Evolutionary conservation across 2,797 vertebrate genomes (phyloP), one percentile per base, ranked within the genome.

Genomic region (Amazona ochrocephala): DNA sequence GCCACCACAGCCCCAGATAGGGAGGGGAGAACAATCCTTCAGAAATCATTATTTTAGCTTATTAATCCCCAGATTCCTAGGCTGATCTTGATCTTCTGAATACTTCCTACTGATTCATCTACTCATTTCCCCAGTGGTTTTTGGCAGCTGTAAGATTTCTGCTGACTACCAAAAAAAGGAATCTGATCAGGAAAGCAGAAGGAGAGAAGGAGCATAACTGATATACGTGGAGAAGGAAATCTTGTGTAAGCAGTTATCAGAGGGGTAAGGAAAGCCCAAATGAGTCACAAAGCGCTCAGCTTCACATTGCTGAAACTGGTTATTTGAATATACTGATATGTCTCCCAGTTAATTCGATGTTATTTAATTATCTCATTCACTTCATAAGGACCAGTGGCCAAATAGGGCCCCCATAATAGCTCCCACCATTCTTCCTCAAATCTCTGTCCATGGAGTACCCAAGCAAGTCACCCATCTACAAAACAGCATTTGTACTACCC

Each of bases 381-480:
- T 45, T 82, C 50, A 9, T 12, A 82, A 39, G 32, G 56, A 76
- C 41, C 50, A 41, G 74, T 14, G 37, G 41, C 51, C 44, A 51
- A 34, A 32, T 2, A 14, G 13, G 91, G n/a, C 17, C 8, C 48
- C 23, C 12, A 2, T 0, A 19, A 54, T 5, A 41, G 27, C 20
- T 68, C 54, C 22, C 24, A 62, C 23, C 30, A 21, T 24, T 58
- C 15, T 70, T 47, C 54, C 60, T 70, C 60, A 39, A 27, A 51
- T 2, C 2, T 30, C 7, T 1, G 66, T 18, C 32, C 0, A 8
- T 4, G 47, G 20, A n/a, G 24, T 10, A 42, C 9, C 13, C 8
- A 1, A 26, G 26, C 1, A 5, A 51, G 18, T 42, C 27, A 8
- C 32, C 47, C 20, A 3, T 5, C 32, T 39, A 19, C 41, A n/a